Evolutionary conservation across 2,797 vertebrate species (phyloP), one percentile per base, ranked within the genome.

Genomic region (Lithobates sylvaticus): DNA sequence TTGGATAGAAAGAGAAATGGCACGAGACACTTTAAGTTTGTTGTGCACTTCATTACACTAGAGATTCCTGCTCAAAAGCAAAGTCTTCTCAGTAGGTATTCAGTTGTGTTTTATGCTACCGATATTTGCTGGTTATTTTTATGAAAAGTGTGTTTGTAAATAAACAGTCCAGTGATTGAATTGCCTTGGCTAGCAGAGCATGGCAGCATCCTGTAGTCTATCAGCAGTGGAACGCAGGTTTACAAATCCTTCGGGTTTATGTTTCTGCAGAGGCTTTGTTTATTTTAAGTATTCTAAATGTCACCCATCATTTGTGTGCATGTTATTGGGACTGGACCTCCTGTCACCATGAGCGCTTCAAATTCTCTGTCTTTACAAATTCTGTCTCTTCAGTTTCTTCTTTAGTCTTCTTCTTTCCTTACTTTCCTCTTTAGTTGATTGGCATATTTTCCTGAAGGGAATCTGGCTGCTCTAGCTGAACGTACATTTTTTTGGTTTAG

Each of bases 361-460:
- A 18, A 67, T 42, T 44, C 26, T 1, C 29, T 74, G 76, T 80
- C 77, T 85, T 42, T 81, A 47, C 29, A 34, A 54, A 79, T 85
- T 23, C n/a, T n/a, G 23, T 81, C 13, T 74, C 18, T 65, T 74
- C 16, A 15, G 54, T 32, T 26, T 29, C 6, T 67, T n/a, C 9
- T n/a, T 42, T 36, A n/a, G 29, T 18, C 32, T 42, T 58, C 18
- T 50, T 68, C 67, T 50, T 36, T 6, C 18, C 29, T 61, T 64
- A 36, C 79, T 61, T 36, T 34, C 34, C 32, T 70, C 16, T 39
- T 70, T 36, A 1, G 13, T 29, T 80, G 77, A 78, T 32, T 81
- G 78, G 34, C 84, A 68, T 75, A 23, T 42, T 85, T 74, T 76
- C 76, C 34, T 15, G 34, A 50, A 80, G 84, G 84, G 39, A 47